Conservation (phyloP, 2,888 invertebrate genomes). For the Aporophyla lueneburgensis region DNA sequence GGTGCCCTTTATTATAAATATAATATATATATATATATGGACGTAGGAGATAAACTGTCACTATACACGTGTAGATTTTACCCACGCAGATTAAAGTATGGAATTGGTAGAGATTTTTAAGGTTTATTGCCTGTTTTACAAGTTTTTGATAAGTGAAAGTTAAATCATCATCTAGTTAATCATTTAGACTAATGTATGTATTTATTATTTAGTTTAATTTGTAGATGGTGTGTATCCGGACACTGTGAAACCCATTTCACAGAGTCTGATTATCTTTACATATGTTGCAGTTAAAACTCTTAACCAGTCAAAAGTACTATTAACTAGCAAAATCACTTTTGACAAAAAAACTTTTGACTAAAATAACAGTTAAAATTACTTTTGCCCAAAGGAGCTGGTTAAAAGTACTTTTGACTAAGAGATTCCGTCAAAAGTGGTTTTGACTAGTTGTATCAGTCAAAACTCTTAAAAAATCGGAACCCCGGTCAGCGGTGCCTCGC, state of each 20-base stretch:
- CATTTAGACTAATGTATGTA: not conserved
- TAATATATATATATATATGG: constrained; percentile 12
- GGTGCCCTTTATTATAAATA: constrained; percentile 36
- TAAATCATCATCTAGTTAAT: not conserved
- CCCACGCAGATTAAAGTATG: not conserved
- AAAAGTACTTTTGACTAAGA: too few relatives aligned
- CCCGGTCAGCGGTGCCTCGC: too few relatives aligned
- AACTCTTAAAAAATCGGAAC: too few relatives aligned
- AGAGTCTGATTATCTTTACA: too few relatives aligned
- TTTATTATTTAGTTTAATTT: not conserved
- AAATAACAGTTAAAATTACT: too few relatives aligned
- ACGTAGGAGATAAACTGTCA: constrained; percentile 1
- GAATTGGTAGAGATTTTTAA: not conserved
- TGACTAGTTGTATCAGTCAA: too few relatives aligned
- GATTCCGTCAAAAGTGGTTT: too few relatives aligned
- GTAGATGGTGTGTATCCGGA: not conserved
- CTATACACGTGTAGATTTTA: constrained; percentile 2
- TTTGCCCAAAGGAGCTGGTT: too few relatives aligned
- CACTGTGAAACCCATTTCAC: not conserved
- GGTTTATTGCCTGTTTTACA: not conserved
- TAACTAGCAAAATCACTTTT: too few relatives aligned
- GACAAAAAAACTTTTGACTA: too few relatives aligned
- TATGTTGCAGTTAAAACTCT: too few relatives aligned
- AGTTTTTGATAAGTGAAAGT: not conserved
- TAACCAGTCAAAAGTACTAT: too few relatives aligned